Conservation (phyloP, 2,113 vertebrate species). For the Neoarius graeffei region DNA sequence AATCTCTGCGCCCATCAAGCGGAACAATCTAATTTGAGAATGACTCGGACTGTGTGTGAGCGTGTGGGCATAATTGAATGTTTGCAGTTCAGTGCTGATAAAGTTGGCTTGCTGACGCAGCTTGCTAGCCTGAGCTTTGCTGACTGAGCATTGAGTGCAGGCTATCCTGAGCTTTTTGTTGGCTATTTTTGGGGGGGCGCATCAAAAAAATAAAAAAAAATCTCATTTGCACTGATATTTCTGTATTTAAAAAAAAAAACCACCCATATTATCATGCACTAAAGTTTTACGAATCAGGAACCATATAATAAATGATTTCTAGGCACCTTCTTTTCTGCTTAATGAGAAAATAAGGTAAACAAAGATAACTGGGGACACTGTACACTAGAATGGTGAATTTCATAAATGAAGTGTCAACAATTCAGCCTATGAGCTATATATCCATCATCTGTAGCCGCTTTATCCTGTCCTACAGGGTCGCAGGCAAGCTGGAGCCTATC, state of each 20-base stretch:
- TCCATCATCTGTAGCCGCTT: no score
- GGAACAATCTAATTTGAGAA: slow-evolving; percentile 66
- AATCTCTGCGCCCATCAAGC: slow-evolving; percentile 58
- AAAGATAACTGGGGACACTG: neutral
- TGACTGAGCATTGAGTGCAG: slow-evolving; percentile 56
- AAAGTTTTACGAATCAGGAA: neutral
- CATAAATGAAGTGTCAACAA: neutral
- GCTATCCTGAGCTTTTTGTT: slow-evolving; percentile 57
- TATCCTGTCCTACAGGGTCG: no score
- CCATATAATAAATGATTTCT: neutral
- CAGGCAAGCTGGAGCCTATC: no score
- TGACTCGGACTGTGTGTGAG: slow-evolving; percentile 49
- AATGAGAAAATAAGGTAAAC: neutral
- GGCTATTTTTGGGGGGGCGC: neutral
- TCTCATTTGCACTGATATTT: neutral
- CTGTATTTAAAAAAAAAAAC: neutral
- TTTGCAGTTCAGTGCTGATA: slow-evolving; percentile 61
- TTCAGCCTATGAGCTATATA: neutral
- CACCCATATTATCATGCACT: neutral
- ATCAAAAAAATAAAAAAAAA: no score
- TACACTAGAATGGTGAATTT: neutral
- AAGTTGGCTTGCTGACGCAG: slow-evolving; percentile 47
- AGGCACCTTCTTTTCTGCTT: neutral
- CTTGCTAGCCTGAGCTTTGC: slow-evolving; percentile 47
- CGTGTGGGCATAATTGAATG: slow-evolving; percentile 55